Evolutionary conservation across 2,113 vertebrate genomes (phyloP).

Genomic region (Barnardius zonarius): DNA sequence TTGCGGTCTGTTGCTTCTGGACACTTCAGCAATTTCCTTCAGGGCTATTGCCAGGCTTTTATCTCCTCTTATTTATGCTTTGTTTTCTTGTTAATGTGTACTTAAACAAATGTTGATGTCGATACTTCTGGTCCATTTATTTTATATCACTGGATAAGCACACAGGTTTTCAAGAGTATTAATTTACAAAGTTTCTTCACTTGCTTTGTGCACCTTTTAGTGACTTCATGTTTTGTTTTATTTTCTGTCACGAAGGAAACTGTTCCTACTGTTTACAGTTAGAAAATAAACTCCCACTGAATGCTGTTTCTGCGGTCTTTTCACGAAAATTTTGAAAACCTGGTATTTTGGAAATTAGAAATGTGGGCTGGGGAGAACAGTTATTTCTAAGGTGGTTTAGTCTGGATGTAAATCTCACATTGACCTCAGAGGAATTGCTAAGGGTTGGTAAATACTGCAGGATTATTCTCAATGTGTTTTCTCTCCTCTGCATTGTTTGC

Average conservation of each 20-base stretch:
- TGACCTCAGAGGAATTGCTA: neutral
- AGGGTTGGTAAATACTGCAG: neutral
- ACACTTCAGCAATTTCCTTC: constrained; percentile 53
- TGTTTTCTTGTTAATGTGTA: constrained; percentile 10
- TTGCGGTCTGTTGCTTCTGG: constrained; percentile 46
- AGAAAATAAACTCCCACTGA: neutral
- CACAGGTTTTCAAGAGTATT: neutral
- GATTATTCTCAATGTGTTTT: neutral
- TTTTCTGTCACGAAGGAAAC: neutral
- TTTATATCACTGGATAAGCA: constrained; percentile 10
- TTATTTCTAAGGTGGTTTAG: neutral
- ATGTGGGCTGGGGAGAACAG: neutral
- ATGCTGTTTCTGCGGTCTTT: neutral
- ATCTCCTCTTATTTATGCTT: constrained; percentile 53
- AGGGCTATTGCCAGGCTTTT: constrained; percentile 27
- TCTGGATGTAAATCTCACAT: neutral
- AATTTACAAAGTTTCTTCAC: neutral
- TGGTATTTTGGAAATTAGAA: neutral
- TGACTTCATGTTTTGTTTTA: neutral
- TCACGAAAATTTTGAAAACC: neutral
- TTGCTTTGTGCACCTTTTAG: neutral
- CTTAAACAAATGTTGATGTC: constrained; percentile 47
- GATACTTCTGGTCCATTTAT: constrained; percentile 51
- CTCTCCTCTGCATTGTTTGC: neutral
- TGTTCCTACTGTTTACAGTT: neutral